These are phyloP conservation scores for Dipodomys ordii DNA, from an alignment of 2,113 vertebrate genomes.

Conservation along the genomic window DNA sequence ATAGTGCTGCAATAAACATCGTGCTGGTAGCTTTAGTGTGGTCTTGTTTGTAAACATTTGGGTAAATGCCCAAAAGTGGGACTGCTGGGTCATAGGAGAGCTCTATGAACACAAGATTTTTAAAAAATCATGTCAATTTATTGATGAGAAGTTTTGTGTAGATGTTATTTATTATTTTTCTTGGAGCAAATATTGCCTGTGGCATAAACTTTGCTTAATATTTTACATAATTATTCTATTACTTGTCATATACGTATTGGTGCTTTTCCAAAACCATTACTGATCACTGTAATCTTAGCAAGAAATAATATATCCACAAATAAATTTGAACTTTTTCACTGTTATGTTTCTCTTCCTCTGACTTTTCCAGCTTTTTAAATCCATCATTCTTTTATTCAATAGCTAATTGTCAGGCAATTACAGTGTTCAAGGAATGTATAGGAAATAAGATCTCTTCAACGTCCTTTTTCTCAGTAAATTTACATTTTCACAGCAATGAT, in stretches of 20 bases:
- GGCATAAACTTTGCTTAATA: neutral
- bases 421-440: neutral
- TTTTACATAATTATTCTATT: neutral
- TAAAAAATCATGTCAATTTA: neutral
- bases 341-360: neutral
- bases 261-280: neutral
- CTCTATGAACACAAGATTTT: neutral
- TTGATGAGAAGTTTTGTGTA: neutral
- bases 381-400: constrained; percentile 13
- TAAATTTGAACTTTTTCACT: neutral
- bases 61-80: too few relatives aligned
- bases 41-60: too few relatives aligned
- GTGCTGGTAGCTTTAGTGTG: too few relatives aligned
- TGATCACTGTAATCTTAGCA: neutral
- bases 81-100: too few relatives aligned
- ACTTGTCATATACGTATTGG: neutral
- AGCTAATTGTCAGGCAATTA: neutral
- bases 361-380: neutral
- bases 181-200: neutral
- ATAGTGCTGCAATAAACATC: too few relatives aligned
- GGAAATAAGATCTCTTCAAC: neutral
- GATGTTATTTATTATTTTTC: neutral
- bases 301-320: neutral
- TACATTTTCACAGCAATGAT: neutral
- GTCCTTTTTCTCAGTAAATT: neutral